Base-by-base conservation (phyloP, 2,113 vertebrate genomes). In the Pangasianodon gigas region DNA sequence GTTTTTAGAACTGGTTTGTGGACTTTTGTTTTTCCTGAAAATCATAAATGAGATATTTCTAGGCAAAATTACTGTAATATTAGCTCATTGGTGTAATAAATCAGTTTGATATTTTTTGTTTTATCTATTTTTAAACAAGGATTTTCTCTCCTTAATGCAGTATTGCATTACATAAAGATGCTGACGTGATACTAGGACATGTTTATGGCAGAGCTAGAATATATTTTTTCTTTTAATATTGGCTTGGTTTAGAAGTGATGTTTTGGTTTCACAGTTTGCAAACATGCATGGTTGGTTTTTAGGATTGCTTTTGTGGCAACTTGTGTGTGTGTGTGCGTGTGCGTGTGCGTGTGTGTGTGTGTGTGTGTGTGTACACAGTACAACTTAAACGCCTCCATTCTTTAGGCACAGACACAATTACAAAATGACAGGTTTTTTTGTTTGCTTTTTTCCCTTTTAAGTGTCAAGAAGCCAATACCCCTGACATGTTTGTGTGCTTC, bases 401-500 rank as follows among this genome's bases (percentile, higher is more conserved):
- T 71, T 32, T 86, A 71, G 46, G 0, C 44, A 52, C 62, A 69
- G 60, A 29, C 2, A 29, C 2, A 52, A 8, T 51, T 32, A 46
- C n/a, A 24, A 1, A 4, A 83, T 37, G 83, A 29, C 58, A 58
- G 46, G 37, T 14, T 37, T 46, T 86, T 48, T 54, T 24, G 7
- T 52, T 19, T 52, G 46, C 2, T 82, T 87, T 48, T 54, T 29
- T 84, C 88, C 54, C 54, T 85, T 48, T 56, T 85, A 90, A 91
- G 80, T 84, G 44, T 88, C 46, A 56, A 88, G 65, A 86, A 87
- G 86, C 29, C 58, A 92, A 79, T 77, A 92, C 90, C 91, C 91
- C 14, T 91, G 91, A 92, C 13, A 91, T 91, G 75, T 93, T 92
- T 91, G 74, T 89, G 89, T 90, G 87, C 89, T 93, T 93, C 87